Evolutionary conservation across 1,140 invertebrate genomes (phyloP), one percentile per base, ranked within the genome.

Genomic region (Drosophila ironensis): DNA sequence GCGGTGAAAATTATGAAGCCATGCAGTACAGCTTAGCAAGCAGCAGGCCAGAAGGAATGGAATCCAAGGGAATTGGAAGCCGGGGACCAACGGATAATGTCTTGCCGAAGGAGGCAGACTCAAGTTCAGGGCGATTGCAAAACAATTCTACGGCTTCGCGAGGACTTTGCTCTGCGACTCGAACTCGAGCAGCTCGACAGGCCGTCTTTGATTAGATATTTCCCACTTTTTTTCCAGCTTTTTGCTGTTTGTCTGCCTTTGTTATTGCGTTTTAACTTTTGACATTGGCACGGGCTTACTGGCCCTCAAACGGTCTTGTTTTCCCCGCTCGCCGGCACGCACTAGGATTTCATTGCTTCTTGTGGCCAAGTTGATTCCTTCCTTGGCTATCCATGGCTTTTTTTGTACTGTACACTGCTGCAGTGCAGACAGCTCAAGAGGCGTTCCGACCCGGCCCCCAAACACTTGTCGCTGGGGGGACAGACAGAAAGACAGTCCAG

Each of bases 1-100:
- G 77, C 40, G 77, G 77, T 82, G 77, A 54, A 77, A 71, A 77
- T 84, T 81, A 81, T 84, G 77, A 70, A 81, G 61, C 77, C 77
- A 46, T 68, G 77, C 72, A 68, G 33, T 38, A 44, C 48, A 60
- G 73, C 73, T 77, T 78, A 77, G 45, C 30, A 14, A n/a, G 30
- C 48, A 30, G 27, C 35, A 8, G 51, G 41, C 41, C 38, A 50
- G 24, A 28, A 24, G 37, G 24, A 51, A 52, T 41, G n/a, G n/a
- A n/a, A n/a, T 20, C 47, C 17, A 25, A 12, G 52, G 14, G 16
- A 20, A 4, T 16, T 17, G 14, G 27, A n/a, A n/a, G 20, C 14
- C 11, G 42, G 22, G 38, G 19, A 44, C 38, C 44, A 45, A 41
- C 51, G 40, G 64, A 70, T 70, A 70, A 70, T 70, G 38, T 69